Evolutionary conservation across 2,113 vertebrate species (phyloP).

Genomic region (Oxygymnocypris stewartii): DNA sequence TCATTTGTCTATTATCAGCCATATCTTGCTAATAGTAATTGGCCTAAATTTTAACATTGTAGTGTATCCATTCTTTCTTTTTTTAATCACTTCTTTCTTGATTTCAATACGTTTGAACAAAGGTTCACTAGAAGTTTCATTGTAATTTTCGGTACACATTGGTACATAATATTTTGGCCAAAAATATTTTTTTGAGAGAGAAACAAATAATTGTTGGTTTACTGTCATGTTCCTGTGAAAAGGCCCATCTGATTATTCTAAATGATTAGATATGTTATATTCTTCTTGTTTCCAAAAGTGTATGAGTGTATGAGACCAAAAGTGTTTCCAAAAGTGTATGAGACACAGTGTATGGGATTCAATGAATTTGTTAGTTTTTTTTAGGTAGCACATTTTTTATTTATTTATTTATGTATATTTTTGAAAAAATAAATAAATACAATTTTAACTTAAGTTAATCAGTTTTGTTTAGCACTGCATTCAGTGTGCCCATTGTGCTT

Average conservation of each 20-base stretch:
- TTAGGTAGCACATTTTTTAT: slow-evolving; percentile 5
- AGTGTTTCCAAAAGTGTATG: no score
- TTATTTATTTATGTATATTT: no score
- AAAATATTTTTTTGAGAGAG: background rate
- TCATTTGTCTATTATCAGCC: background rate
- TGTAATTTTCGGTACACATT: background rate
- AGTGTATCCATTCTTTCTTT: background rate
- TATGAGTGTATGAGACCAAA: no score
- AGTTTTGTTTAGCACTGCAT: slow-evolving; percentile 27
- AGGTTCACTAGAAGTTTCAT: slow-evolving; percentile 14
- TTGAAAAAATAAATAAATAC: no score
- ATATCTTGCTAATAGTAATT: background rate
- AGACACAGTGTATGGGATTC: slow-evolving; percentile 10
- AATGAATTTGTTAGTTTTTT: slow-evolving; percentile 24
- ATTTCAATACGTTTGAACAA: background rate
- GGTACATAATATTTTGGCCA: background rate
- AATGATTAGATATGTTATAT: slow-evolving; percentile 30
- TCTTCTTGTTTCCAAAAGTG: slow-evolving; percentile 3
- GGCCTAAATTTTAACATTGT: background rate
- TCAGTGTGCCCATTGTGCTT: slow-evolving; percentile 14
- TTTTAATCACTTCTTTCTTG: background rate
- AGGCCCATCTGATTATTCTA: slow-evolving; percentile 25
- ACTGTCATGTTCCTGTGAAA: slow-evolving; percentile 9
- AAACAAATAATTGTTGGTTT: slow-evolving; percentile 20
- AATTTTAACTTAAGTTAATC: slow-evolving; percentile 35